These are phyloP conservation scores for Paracentrotus lividus DNA, from an alignment of 53 echinoderm and acorn worm genomes.

Conservation along the genomic window DNA sequence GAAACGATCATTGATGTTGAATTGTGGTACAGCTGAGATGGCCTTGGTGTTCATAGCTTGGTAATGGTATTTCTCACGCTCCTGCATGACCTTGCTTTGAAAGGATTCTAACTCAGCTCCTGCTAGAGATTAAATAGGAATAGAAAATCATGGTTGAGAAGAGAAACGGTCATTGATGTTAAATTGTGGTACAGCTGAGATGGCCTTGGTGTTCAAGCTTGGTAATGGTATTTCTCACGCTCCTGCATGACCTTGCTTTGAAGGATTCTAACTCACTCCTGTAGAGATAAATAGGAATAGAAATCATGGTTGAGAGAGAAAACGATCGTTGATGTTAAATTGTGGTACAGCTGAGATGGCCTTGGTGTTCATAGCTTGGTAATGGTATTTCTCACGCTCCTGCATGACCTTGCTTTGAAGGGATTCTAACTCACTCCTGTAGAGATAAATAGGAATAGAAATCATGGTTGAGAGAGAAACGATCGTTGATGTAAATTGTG, in stretches of 20 bases:
- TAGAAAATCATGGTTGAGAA: conserved; percentile 88
- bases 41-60: conserved; percentile 87
- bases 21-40: conserved; percentile 96
- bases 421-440: conserved; percentile 86
- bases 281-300: no score
- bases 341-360: conserved; percentile 98
- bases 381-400: conserved; percentile 92
- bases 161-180: conserved; percentile 96
- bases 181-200: conserved; percentile 97
- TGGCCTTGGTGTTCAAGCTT: conserved; percentile 90
- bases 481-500: conserved; percentile 95
- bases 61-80: conserved; percentile 91
- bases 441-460: no score
- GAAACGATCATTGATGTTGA: conserved; percentile 96
- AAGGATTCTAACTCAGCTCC: conserved; percentile 91
- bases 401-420: conserved; percentile 90
- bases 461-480: conserved; percentile 90
- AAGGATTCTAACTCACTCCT: conserved; percentile 90
- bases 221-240: conserved; percentile 90
- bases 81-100: conserved; percentile 87
- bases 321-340: conserved; percentile 96
- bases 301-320: conserved; percentile 89
- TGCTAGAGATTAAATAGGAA: no score
- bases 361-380: conserved; percentile 84
- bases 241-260: conserved; percentile 91